Conservation (phyloP, 1,140 invertebrate genomes). For the Pemphigus obesinymphae region DNA sequence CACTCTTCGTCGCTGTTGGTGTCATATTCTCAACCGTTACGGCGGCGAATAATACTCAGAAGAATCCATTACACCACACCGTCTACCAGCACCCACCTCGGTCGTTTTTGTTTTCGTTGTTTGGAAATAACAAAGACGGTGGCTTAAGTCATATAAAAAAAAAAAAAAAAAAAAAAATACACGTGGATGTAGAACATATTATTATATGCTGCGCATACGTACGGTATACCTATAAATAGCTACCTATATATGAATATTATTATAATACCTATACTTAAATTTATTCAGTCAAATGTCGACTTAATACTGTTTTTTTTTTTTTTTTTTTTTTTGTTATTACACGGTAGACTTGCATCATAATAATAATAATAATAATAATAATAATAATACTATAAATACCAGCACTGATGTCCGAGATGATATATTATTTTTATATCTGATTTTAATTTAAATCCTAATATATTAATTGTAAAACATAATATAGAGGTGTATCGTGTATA, state of each 20-base stretch:
- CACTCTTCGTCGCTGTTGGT: neutral
- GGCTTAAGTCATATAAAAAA: conserved; percentile 22
- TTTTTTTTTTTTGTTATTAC: neutral
- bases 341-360: too few species aligned
- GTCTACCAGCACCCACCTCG: conserved; percentile 17
- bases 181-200: conserved; percentile 19
- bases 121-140: conserved; percentile 26
- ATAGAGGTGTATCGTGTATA: too few species aligned
- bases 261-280: conserved; percentile 11
- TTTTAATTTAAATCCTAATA: too few species aligned
- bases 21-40: conserved; percentile 8
- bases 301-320: too few species aligned
- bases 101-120: conserved; percentile 20
- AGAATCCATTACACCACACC: conserved; percentile 8
- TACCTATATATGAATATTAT: neutral
- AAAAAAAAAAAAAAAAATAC: too few species aligned
- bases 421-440: too few species aligned
- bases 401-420: too few species aligned
- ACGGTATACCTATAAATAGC: neutral
- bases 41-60: conserved; percentile 13
- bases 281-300: conserved; percentile 5
- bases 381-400: too few species aligned
- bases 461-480: too few species aligned
- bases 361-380: too few species aligned
- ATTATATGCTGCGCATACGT: neutral